These are phyloP conservation scores for Eupithecia centaureata DNA, from an alignment of 2,888 invertebrate genomes.

Conservation along the genomic window DNA sequence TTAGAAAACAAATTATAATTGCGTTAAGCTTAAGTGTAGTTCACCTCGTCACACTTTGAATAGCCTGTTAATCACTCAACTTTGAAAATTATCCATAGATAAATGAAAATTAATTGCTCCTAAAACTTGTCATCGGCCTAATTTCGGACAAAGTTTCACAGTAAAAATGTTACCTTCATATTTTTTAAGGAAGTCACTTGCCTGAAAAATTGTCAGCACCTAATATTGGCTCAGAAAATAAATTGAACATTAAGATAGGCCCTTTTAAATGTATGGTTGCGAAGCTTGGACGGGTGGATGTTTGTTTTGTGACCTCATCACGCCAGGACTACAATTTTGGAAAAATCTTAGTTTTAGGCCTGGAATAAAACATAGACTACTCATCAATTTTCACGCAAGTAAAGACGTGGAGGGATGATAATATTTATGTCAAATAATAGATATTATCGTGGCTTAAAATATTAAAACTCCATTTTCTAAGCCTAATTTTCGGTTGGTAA, in stretches of 20 bases:
- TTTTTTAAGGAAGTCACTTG: background rate
- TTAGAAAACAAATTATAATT: background rate
- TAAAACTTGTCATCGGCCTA: constrained; percentile 49
- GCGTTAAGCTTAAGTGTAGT: no score
- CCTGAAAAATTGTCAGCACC: background rate
- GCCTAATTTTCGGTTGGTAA: background rate
- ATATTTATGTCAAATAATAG: no score
- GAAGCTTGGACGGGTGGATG: no score
- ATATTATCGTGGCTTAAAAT: background rate
- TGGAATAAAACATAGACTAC: no score
- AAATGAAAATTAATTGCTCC: constrained; percentile 71
- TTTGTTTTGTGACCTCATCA: no score
- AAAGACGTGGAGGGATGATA: no score
- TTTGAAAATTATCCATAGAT: constrained; percentile 69
- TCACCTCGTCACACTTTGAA: constrained; percentile 50
- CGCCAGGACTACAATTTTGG: no score
- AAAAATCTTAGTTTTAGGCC: no score
- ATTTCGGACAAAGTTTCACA: constrained; percentile 52
- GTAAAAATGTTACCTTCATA: constrained; percentile 32
- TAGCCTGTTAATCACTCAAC: constrained; percentile 73
- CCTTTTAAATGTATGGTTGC: no score
- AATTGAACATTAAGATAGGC: background rate
- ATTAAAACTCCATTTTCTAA: background rate
- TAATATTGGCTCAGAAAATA: background rate
- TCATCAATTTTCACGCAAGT: no score